phyloP scores from a whole-genome alignment of 2,797 vertebrate species.

The Mycteria americana region DNA sequence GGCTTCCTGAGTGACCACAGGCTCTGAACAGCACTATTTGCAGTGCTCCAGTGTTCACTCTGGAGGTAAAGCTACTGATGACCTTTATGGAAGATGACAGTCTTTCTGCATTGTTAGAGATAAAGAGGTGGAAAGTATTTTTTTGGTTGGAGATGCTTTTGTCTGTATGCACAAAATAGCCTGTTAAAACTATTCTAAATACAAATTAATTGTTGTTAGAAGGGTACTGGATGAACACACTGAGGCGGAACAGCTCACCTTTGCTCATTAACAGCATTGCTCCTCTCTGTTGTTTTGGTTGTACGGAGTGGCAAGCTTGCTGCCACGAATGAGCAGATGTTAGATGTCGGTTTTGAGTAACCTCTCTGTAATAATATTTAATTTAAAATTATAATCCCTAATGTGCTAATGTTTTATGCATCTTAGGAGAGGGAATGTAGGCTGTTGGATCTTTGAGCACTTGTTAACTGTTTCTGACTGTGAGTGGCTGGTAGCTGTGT shows the following conservation, averaged over 20 bases:
- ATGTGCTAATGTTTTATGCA: rapidly evolving
- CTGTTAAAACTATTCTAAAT: background rate
- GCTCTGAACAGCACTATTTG: background rate
- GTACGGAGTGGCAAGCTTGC: background rate
- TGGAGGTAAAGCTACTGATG: background rate
- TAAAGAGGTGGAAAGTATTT: rapidly evolving
- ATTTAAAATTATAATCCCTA: background rate
- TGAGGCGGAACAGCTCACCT: background rate
- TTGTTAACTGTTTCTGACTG: background rate
- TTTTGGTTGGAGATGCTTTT: background rate
- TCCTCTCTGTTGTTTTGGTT: background rate
- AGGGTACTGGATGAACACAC: background rate
- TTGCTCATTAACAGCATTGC: background rate
- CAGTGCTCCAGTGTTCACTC: background rate
- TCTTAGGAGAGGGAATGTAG: background rate
- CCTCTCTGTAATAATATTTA: background rate
- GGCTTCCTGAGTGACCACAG: background rate
- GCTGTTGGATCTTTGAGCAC: background rate
- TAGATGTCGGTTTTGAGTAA: background rate
- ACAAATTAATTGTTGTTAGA: background rate
- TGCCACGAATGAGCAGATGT: background rate
- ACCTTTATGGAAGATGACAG: background rate
- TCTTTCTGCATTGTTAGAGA: background rate
- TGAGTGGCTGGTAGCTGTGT: background rate
- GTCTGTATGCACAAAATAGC: background rate